phyloP scores from a whole-genome alignment of 2,888 invertebrate genomes.

The Catocala sponsa region DNA sequence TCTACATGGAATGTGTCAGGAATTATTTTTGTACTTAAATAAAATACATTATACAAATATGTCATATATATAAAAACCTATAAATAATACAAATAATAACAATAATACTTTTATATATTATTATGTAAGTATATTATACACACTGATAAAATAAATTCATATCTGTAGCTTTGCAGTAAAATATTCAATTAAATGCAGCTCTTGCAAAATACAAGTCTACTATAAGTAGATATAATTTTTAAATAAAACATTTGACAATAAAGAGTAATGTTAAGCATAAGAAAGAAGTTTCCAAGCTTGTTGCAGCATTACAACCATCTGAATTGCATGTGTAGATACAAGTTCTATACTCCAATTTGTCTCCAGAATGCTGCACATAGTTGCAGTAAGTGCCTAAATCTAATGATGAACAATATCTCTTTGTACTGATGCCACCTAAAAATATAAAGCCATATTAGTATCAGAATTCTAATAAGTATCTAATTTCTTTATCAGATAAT shows the following conservation, averaged over 20 bases:
- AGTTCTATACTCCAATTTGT: slow-evolving; percentile 94
- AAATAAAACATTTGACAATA: slow-evolving; percentile 42
- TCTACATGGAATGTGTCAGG: no score
- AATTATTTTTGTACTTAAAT: no score
- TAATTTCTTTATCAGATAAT: neutral
- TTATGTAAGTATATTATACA: no score
- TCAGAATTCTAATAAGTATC: neutral
- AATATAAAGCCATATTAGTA: slow-evolving; percentile 38
- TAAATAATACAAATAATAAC: no score
- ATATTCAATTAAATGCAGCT: no score
- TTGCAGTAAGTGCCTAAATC: slow-evolving; percentile 97
- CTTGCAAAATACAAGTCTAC: neutral
- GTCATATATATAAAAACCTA: no score
- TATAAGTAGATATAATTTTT: slow-evolving; percentile 13
- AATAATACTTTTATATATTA: no score
- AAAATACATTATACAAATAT: no score
- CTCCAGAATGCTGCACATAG: slow-evolving; percentile 95
- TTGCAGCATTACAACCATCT: slow-evolving; percentile 94
- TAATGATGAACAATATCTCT: slow-evolving; percentile 95
- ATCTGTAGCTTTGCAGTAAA: no score
- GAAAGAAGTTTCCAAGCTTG: slow-evolving; percentile 56
- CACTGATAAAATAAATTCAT: no score
- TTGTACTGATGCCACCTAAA: slow-evolving; percentile 95
- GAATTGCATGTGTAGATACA: slow-evolving; percentile 95
- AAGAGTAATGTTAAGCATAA: slow-evolving; percentile 49